Evolutionary conservation across 1,140 invertebrate genomes (phyloP).

Genomic region (Colletes gigas): DNA sequence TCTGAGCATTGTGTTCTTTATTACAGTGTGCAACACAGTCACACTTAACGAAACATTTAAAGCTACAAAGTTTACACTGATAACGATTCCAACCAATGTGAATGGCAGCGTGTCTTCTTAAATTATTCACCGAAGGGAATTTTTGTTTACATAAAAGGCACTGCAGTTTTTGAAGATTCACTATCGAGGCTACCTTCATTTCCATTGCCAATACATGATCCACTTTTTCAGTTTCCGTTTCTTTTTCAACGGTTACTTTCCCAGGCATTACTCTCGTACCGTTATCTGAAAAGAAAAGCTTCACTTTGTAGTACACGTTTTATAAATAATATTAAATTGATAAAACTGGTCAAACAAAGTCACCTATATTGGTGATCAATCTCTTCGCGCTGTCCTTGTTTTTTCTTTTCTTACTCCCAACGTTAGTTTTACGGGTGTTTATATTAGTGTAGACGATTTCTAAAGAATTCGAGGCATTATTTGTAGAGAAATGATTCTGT

Average conservation of each 20-base stretch:
- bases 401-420: constrained; percentile 50
- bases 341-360: not conserved
- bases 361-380: constrained; percentile 7
- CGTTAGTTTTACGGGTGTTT: constrained; percentile 32
- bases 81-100: constrained; percentile 79
- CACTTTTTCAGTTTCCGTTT: not conserved
- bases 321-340: not conserved
- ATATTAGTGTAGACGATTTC: constrained; percentile 60
- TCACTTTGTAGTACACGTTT: not conserved
- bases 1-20: constrained; percentile 71
- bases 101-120: constrained; percentile 77
- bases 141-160: constrained; percentile 75
- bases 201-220: constrained; percentile 49
- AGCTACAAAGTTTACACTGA: constrained; percentile 77
- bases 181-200: constrained; percentile 55
- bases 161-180: constrained; percentile 65
- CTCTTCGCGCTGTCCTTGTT: not conserved
- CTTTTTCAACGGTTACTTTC: not conserved
- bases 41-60: constrained; percentile 73
- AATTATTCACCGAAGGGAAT: constrained; percentile 69
- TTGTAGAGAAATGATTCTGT: not conserved
- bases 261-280: not conserved
- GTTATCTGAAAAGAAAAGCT: not conserved
- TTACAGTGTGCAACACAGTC: constrained; percentile 76
- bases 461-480: constrained; percentile 39